These are phyloP conservation scores for Rissa tridactyla DNA, from an alignment of 2,113 vertebrate species.

Conservation along the genomic window DNA sequence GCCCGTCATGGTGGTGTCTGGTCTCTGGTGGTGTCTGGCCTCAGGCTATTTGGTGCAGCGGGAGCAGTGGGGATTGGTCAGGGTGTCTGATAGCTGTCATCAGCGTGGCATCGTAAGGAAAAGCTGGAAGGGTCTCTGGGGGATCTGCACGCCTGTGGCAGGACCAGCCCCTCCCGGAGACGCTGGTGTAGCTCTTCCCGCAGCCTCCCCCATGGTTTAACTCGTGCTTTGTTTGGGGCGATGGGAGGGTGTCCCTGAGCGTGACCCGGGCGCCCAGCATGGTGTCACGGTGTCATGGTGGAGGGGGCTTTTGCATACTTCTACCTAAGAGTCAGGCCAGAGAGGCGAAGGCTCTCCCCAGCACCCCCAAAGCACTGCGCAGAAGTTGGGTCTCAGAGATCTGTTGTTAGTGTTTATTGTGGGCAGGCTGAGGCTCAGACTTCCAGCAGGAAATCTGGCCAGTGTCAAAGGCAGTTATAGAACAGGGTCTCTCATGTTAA, in stretches of 20 bases:
- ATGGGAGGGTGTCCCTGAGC: not conserved
- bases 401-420: not conserved
- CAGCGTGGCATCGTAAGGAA: fast-evolving
- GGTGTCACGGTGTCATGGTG: fast-evolving
- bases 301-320: not conserved
- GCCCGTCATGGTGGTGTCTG: fast-evolving
- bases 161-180: not conserved
- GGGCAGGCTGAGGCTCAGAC: not conserved
- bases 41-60: not conserved
- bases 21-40: fast-evolving
- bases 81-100: fast-evolving
- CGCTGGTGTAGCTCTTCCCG: not conserved
- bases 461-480: not conserved
- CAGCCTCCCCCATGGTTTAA: fast-evolving
- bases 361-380: fast-evolving
- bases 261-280: fast-evolving
- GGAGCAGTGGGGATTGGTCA: not conserved
- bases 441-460: not conserved
- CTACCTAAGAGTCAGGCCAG: fast-evolving
- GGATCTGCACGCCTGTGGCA: not conserved
- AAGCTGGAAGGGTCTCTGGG: not conserved
- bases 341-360: not conserved
- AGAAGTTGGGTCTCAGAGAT: fast-evolving
- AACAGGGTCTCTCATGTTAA: not conserved
- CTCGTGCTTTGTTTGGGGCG: fast-evolving